These are phyloP conservation scores for Tetragonula carbonaria DNA, from an alignment of 2,888 invertebrate genomes.

Conservation along the genomic window DNA sequence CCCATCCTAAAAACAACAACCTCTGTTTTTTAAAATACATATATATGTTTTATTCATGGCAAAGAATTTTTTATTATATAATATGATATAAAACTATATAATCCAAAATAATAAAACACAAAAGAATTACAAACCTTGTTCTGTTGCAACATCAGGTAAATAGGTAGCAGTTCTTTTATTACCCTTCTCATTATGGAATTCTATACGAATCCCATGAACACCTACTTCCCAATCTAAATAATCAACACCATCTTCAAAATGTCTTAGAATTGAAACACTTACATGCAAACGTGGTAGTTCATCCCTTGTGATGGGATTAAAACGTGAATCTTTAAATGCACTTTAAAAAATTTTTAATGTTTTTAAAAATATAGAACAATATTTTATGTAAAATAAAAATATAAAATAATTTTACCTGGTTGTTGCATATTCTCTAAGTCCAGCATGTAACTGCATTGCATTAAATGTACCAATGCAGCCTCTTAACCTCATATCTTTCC, in stretches of 20 bases:
- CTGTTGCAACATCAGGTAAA: constrained; percentile 98
- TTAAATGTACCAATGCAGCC: constrained; percentile 99
- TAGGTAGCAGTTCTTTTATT: constrained; percentile 98
- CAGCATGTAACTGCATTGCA: constrained; percentile 97
- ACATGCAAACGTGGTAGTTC: constrained; percentile 97
- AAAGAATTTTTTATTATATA: neutral
- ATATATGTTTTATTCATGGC: neutral
- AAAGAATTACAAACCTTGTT: constrained; percentile 91
- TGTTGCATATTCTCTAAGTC: constrained; percentile 97
- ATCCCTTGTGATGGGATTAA: constrained; percentile 96
- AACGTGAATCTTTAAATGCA: constrained; percentile 98
- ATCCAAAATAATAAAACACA: neutral
- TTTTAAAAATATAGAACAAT: constrained; percentile 41
- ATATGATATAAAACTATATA: neutral
- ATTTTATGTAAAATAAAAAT: constrained; percentile 39
- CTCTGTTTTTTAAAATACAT: constrained; percentile 13
- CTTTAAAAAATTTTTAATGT: constrained; percentile 84
- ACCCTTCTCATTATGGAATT: constrained; percentile 97
- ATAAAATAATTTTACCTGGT: constrained; percentile 87
- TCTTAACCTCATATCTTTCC: constrained; percentile 96
- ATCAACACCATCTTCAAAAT: constrained; percentile 98
- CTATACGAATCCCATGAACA: constrained; percentile 98
- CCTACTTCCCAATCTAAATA: constrained; percentile 99
- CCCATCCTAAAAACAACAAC: constrained; percentile 92
- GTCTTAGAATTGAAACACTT: constrained; percentile 97